phyloP scores from a whole-genome alignment of 1,140 invertebrate species.

The Bombus picipes region DNA sequence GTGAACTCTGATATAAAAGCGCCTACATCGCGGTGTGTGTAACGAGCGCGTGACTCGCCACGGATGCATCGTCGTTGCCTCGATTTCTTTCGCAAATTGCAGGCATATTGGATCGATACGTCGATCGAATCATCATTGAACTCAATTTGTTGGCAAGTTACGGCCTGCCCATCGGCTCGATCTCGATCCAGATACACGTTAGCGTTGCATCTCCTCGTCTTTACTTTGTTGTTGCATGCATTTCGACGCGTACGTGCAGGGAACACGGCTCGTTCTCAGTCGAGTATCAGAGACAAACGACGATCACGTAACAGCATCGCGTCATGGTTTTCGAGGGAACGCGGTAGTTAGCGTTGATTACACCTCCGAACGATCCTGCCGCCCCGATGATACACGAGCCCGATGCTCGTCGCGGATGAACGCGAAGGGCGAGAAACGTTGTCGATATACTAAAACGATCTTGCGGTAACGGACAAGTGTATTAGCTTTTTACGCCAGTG shows the following conservation, averaged over 20 bases:
- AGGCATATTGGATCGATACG: slow-evolving; percentile 53
- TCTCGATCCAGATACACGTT: slow-evolving; percentile 49
- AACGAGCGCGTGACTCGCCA: slow-evolving; percentile 37
- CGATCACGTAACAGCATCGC: slow-evolving; percentile 73
- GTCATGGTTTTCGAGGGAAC: slow-evolving; percentile 67
- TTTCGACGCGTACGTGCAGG: slow-evolving; percentile 41
- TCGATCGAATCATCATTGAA: slow-evolving; percentile 61
- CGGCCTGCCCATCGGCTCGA: slow-evolving; percentile 31
- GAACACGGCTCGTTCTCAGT: slow-evolving; percentile 18
- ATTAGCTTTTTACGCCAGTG: not conserved
- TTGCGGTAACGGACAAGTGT: slow-evolving; percentile 4
- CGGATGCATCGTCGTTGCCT: slow-evolving; percentile 10
- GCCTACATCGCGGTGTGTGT: not conserved
- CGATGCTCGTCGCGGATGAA: not conserved
- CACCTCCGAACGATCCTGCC: slow-evolving; percentile 27
- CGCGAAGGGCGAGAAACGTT: slow-evolving; percentile 31
- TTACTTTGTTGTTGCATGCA: slow-evolving; percentile 6
- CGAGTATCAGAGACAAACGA: slow-evolving; percentile 72
- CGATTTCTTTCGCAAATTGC: slow-evolving; percentile 63
- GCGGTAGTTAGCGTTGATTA: slow-evolving; percentile 71
- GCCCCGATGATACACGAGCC: not conserved
- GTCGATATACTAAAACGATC: not conserved
- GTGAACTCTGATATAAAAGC: not conserved
- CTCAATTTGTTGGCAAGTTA: slow-evolving; percentile 59
- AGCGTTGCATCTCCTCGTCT: not conserved